Conservation (phyloP, 1,140 invertebrate genomes). For the Mylabris phalerata region DNA sequence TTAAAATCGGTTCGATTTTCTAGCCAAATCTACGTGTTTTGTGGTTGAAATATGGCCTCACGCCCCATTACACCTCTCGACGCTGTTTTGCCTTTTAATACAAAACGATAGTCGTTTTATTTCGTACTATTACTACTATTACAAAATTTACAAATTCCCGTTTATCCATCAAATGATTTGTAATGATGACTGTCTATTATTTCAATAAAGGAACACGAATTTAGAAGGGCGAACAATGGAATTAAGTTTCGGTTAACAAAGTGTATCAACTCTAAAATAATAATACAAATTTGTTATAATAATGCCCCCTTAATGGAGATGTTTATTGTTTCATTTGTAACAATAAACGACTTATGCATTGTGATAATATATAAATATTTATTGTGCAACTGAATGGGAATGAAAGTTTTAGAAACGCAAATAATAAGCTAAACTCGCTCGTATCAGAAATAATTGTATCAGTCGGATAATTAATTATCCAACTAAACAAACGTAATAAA, state of each 20-base stretch:
- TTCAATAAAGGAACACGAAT: too few species aligned
- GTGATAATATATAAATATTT: slow-evolving; percentile 7
- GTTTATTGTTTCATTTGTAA: slow-evolving; percentile 8
- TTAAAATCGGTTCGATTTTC: slow-evolving; percentile 14
- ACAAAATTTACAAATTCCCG: neutral
- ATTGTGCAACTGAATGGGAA: neutral
- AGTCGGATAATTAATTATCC: too few species aligned
- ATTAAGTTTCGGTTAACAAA: too few species aligned
- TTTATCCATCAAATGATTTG: too few species aligned
- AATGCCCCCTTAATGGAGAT: slow-evolving; percentile 3
- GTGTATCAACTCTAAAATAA: too few species aligned
- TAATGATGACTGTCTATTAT: too few species aligned
- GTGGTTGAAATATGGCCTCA: slow-evolving; percentile 23
- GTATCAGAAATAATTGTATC: too few species aligned
- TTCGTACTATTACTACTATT: neutral
- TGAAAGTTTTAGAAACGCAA: too few species aligned
- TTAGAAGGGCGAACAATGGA: too few species aligned
- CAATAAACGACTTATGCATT: slow-evolving; percentile 10
- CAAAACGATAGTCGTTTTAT: neutral
- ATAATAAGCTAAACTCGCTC: too few species aligned
- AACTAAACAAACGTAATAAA: too few species aligned
- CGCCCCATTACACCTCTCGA: slow-evolving; percentile 25
- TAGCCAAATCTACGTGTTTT: neutral
- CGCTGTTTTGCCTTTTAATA: slow-evolving; percentile 30
- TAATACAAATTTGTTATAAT: neutral